Evolutionary conservation across 2,113 vertebrate species (phyloP), one percentile per base, ranked within the genome.

Genomic region (Tachycineta bicolor): DNA sequence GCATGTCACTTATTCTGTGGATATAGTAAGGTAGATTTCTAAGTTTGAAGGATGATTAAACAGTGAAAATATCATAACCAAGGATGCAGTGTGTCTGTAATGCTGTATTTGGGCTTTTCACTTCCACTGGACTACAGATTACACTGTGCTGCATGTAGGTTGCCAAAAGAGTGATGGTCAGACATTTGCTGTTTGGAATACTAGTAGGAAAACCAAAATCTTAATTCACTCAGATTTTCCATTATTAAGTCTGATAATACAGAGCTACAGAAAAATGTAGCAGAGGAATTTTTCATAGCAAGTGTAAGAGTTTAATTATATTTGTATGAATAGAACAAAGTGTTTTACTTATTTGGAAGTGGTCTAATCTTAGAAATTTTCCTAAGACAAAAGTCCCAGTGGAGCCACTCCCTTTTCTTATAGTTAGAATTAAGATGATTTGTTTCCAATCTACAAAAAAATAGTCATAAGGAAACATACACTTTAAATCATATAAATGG

Each of bases 291-390:
- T 74, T 83, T 94, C 34, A 16, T 78, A 53, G 53, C 90, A 95
- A 78, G 25, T 60, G 15, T 82, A 83, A 46, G 47, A 73, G 53
- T 85, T 89, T 90, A 87, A 58, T 94, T 91, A 16, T 52, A 63
- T 74, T 94, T 55, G 49, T 73, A 13, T 68, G 62, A 88, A 79
- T 46, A 91, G 92, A 92, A 84, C 60, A 64, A 80, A 77, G 47
- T 87, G 65, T 34, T 93, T 86, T 75, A 81, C 89, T 95, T 84
- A 62, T 49, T 90, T 94, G 73, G 77, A 87, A 90, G 52, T 50
- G 23, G 29, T 86, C 69, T 94, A 71, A 83, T 67, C 71, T 79
- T 81, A 37, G 3, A 74, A 28, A 47, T 84, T 74, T 77, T 77
- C 56, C 26, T 55, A 31, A 64, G 31, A 53, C 29, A 87, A 55